These are phyloP conservation scores for Setophaga petechia DNA, from an alignment of 2,113 vertebrate genomes.

Conservation along the genomic window DNA sequence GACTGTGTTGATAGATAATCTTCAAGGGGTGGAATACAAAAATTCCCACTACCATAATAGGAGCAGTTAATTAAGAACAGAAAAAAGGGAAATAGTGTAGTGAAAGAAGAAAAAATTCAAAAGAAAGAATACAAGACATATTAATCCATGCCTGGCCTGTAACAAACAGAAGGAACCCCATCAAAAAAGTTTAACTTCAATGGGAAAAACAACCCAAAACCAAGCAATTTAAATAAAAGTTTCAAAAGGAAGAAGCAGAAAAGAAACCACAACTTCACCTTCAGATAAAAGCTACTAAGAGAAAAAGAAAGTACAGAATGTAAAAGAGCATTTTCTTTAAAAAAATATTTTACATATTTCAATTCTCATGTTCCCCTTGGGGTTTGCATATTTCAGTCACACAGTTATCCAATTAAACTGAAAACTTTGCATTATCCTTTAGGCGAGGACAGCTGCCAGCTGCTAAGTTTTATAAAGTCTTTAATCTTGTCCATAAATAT, in stretches of 20 bases:
- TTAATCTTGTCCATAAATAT: constrained; percentile 84
- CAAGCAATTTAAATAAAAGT: background rate
- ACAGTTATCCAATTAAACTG: constrained; percentile 81
- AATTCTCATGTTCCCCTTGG: constrained; percentile 68
- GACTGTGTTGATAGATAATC: background rate
- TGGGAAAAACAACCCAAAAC: background rate
- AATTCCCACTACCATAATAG: background rate
- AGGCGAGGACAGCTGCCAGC: constrained; percentile 78
- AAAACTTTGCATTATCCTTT: constrained; percentile 78
- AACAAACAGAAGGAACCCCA: background rate
- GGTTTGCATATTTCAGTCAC: constrained; percentile 77
- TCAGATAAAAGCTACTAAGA: constrained; percentile 49
- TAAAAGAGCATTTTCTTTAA: constrained; percentile 63
- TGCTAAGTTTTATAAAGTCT: constrained; percentile 82
- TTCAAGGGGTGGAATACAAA: background rate
- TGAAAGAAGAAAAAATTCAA: background rate
- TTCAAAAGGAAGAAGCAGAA: background rate
- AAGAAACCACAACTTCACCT: constrained; percentile 35
- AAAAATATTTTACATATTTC: constrained; percentile 73
- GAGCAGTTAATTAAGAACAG: background rate
- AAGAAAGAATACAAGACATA: background rate
- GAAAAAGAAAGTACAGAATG: constrained; percentile 49
- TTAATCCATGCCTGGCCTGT: background rate
- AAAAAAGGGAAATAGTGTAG: background rate
- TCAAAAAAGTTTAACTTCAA: background rate